phyloP scores from a whole-genome alignment of 2,888 invertebrate genomes.

The Brachyopa scutellaris region DNA sequence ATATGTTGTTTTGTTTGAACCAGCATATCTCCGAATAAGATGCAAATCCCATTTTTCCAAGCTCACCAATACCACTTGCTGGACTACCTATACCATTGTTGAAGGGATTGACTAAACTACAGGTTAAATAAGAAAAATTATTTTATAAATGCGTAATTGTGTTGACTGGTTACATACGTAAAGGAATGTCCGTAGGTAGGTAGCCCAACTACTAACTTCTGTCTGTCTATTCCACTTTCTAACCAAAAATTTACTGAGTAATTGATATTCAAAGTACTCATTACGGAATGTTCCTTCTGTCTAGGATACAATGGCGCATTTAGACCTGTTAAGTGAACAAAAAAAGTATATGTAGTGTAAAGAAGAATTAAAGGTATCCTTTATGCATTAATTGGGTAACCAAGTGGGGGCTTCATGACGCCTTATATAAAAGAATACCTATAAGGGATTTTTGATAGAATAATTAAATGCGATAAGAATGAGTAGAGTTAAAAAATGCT shows the following conservation, averaged over 20 bases:
- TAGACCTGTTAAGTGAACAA: slow-evolving; percentile 82
- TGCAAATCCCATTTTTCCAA: slow-evolving; percentile 88
- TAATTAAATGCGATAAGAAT: too few relatives aligned
- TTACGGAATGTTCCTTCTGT: slow-evolving; percentile 84
- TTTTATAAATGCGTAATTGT: not conserved
- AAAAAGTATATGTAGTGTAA: not conserved
- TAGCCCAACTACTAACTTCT: slow-evolving; percentile 92
- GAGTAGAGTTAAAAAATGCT: too few relatives aligned
- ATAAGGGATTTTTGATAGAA: too few relatives aligned
- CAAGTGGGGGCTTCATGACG: too few relatives aligned
- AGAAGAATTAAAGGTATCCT: not conserved
- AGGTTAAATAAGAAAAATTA: not conserved
- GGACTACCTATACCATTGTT: slow-evolving; percentile 88
- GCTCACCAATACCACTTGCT: slow-evolving; percentile 86
- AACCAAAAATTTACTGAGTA: slow-evolving; percentile 91
- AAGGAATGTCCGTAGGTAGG: slow-evolving; percentile 94
- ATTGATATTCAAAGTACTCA: slow-evolving; percentile 90
- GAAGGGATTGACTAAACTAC: slow-evolving; percentile 85
- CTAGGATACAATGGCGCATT: slow-evolving; percentile 91
- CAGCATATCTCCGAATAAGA: slow-evolving; percentile 87
- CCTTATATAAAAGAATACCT: too few relatives aligned
- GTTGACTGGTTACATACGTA: slow-evolving; percentile 81
- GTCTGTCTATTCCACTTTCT: slow-evolving; percentile 87
- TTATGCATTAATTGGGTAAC: too few relatives aligned
- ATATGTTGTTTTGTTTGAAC: slow-evolving; percentile 84